These are phyloP conservation scores for Monochamus saltuarius DNA, from an alignment of 1,140 invertebrate genomes.

Conservation along the genomic window DNA sequence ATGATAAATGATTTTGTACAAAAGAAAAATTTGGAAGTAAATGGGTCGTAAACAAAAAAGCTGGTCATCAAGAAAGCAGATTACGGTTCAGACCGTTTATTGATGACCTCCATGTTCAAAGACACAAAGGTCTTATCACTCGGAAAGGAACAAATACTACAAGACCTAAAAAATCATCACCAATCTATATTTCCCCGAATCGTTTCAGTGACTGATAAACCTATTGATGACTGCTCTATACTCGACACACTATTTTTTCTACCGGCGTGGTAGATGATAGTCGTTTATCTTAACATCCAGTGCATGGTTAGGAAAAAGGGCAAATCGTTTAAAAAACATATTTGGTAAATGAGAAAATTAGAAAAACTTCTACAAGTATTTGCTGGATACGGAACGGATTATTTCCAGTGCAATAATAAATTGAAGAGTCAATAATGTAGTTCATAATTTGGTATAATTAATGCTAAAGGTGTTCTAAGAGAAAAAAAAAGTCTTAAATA, in stretches of 20 bases:
- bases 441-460: too few species aligned
- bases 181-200: conserved; percentile 47
- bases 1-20: conserved; percentile 17
- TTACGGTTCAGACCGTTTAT: conserved; percentile 46
- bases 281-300: conserved; percentile 24
- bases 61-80: conserved; percentile 45
- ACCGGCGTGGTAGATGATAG: conserved; percentile 22
- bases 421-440: too few species aligned
- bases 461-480: too few species aligned
- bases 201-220: conserved; percentile 48
- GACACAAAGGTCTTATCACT: conserved; percentile 51
- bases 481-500: too few species aligned
- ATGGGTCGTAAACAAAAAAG: conserved; percentile 48
- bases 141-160: conserved; percentile 43
- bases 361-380: too few species aligned
- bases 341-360: too few species aligned
- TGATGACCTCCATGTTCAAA: conserved; percentile 48
- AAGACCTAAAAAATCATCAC: conserved; percentile 45
- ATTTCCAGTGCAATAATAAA: too few species aligned
- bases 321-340: not conserved
- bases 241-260: conserved; percentile 45
- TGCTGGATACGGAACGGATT: too few species aligned
- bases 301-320: conserved; percentile 13
- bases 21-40: conserved; percentile 34
- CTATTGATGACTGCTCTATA: conserved; percentile 47